Evolutionary conservation across 92 coral and sea anemone species (phyloP).

Genomic region (Virgularia gustaviana): DNA sequence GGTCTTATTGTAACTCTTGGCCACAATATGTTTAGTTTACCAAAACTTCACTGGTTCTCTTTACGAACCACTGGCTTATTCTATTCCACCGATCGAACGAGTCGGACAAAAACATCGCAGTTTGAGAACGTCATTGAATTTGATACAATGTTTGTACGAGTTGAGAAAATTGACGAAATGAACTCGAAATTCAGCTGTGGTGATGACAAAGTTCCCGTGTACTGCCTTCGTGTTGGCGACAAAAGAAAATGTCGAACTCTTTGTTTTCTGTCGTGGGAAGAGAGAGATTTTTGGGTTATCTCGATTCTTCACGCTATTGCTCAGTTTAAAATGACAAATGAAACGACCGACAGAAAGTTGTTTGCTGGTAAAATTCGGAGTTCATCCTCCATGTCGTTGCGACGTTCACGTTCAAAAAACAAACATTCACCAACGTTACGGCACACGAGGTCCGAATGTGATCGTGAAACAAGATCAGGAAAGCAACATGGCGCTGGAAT

Average conservation of each 20-base stretch:
- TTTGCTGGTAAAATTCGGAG: slow-evolving; percentile 20
- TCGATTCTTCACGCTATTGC: slow-evolving; percentile 27
- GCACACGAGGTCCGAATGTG: background rate
- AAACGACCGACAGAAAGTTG: background rate
- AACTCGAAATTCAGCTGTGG: background rate
- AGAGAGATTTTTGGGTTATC: slow-evolving; percentile 33
- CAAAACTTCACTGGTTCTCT: slow-evolving; percentile 19
- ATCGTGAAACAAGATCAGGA: background rate
- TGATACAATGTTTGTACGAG: slow-evolving; percentile 18
- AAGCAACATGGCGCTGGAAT: no score
- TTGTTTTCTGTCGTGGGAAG: slow-evolving; percentile 32
- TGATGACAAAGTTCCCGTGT: slow-evolving; percentile 17
- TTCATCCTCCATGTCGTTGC: background rate
- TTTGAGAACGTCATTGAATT: slow-evolving; percentile 22
- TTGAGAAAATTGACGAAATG: slow-evolving; percentile 17
- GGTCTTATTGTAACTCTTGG: slow-evolving; percentile 25
- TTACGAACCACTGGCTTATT: slow-evolving; percentile 16
- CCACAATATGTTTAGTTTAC: slow-evolving; percentile 33
- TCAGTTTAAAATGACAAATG: slow-evolving; percentile 10
- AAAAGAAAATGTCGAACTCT: slow-evolving; percentile 23
- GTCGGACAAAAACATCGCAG: background rate
- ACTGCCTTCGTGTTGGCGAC: slow-evolving; percentile 36
- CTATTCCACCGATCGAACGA: slow-evolving; percentile 15
- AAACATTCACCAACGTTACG: no score
- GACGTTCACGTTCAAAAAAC: background rate